Percentiles rank a stretch among this genome's conserved stretches.
These are phyloP conservation scores for Globodera rostochiensis DNA, from an alignment of 1,140 invertebrate species.

Conservation along the genomic window DNA sequence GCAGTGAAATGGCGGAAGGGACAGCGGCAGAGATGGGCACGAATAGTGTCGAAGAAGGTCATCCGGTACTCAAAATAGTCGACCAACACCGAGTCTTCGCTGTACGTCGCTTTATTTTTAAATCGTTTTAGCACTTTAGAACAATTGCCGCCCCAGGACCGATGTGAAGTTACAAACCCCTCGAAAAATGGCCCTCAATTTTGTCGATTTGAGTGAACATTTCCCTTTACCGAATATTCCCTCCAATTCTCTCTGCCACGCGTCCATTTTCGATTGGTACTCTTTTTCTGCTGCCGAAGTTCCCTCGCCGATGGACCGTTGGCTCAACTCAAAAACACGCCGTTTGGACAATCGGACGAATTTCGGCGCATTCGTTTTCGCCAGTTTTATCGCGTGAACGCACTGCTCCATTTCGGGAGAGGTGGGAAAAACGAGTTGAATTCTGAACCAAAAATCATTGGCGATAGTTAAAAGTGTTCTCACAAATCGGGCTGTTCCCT, in stretches of 20 bases:
- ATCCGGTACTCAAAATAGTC: conserved; percentile 47
- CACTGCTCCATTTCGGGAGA: conserved; percentile 42
- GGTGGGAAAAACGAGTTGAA: conserved; percentile 31
- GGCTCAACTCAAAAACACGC: conserved; percentile 10
- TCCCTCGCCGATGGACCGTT: conserved; percentile 28
- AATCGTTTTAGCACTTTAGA: no score
- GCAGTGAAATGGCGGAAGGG: background rate
- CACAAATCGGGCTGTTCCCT: conserved; percentile 45
- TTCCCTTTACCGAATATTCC: conserved; percentile 32
- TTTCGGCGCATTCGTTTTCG: conserved; percentile 40
- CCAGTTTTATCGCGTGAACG: conserved; percentile 39
- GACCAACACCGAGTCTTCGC: conserved; percentile 31
- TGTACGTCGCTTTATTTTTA: conserved; percentile 9
- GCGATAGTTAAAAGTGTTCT: background rate
- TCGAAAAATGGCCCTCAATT: no score
- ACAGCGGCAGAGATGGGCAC: conserved; percentile 3
- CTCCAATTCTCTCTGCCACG: conserved; percentile 44
- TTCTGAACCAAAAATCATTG: conserved; percentile 9
- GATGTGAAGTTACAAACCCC: no score
- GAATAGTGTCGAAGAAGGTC: conserved; percentile 38
- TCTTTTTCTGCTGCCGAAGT: conserved; percentile 19
- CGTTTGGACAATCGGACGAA: conserved; percentile 28
- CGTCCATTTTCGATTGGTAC: conserved; percentile 34
- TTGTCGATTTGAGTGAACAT: no score
- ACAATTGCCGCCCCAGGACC: no score